phyloP scores from a whole-genome alignment of 2,888 invertebrate genomes.

The Habroteleia sp. region DNA sequence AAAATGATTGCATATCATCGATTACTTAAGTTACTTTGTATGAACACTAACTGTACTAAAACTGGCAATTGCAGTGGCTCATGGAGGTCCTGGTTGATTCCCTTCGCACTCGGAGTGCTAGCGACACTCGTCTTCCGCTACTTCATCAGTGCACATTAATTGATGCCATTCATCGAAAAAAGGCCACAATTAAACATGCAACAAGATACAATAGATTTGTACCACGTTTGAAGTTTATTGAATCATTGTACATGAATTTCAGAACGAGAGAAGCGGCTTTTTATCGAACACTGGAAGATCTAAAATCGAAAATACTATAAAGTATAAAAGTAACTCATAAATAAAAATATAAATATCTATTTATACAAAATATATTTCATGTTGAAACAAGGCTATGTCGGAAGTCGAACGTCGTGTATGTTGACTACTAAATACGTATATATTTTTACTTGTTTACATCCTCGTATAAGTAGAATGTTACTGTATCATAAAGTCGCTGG shows the following conservation, averaged over 20 bases:
- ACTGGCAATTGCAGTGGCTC: conserved; percentile 80
- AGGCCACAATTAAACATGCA: conserved; percentile 5
- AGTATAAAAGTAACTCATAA: too few species aligned
- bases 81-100: conserved; percentile 82
- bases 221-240: conserved; percentile 38
- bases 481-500: conserved; percentile 11
- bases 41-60: too few species aligned
- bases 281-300: too few species aligned
- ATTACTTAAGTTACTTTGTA: too few species aligned
- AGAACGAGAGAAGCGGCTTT: conserved; percentile 10
- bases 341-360: too few species aligned
- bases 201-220: conserved; percentile 30
- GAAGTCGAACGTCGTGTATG: too few species aligned
- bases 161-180: conserved; percentile 26
- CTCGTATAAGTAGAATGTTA: conserved; percentile 6
- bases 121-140: conserved; percentile 81
- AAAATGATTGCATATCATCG: not conserved
- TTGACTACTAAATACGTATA: too few species aligned
- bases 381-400: too few species aligned
- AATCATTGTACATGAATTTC: conserved; percentile 41
- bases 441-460: too few species aligned
- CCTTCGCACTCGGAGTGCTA: conserved; percentile 80
- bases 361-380: conserved; percentile 34
- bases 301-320: too few species aligned
- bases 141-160: conserved; percentile 77